Evolutionary conservation across 2,113 vertebrate genomes (phyloP).

Genomic region (Nanger granti): DNA sequence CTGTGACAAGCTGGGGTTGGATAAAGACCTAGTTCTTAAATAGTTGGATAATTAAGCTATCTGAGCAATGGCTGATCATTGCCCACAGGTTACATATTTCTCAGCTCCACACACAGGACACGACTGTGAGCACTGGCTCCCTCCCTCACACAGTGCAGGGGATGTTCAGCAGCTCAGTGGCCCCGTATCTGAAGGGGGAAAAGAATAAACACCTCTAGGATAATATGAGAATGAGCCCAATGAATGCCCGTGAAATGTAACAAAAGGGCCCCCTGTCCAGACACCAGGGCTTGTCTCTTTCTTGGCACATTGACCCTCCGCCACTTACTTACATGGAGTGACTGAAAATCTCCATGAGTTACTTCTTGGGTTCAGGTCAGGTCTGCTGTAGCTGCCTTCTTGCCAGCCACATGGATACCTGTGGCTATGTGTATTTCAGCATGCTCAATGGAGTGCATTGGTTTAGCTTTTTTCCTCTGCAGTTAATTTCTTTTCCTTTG

Average conservation of each 20-base stretch:
- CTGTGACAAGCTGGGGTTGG: conserved; percentile 54
- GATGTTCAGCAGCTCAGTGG: not conserved
- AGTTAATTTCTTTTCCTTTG: conserved; percentile 40
- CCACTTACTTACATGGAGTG: not conserved
- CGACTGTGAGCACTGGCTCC: not conserved
- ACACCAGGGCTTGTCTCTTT: not conserved
- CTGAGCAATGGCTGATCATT: conserved; percentile 54
- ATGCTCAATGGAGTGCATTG: not conserved
- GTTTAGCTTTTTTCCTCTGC: not conserved
- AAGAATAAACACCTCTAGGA: not conserved
- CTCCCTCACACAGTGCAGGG: not conserved
- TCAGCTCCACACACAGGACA: not conserved
- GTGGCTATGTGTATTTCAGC: not conserved
- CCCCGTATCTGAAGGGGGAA: not conserved
- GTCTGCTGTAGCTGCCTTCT: not conserved
- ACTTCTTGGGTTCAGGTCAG: not conserved
- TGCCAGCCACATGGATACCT: not conserved
- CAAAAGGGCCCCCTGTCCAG: not conserved
- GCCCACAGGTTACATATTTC: conserved; percentile 25
- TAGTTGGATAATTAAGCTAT: conserved; percentile 69
- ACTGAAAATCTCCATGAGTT: not conserved
- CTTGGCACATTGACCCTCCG: not conserved
- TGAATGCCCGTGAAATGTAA: not conserved
- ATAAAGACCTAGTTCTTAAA: conserved; percentile 65
- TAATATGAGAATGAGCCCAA: not conserved